Conservation (phyloP, 2,888 invertebrate genomes). For the Polietes domitor region DNA sequence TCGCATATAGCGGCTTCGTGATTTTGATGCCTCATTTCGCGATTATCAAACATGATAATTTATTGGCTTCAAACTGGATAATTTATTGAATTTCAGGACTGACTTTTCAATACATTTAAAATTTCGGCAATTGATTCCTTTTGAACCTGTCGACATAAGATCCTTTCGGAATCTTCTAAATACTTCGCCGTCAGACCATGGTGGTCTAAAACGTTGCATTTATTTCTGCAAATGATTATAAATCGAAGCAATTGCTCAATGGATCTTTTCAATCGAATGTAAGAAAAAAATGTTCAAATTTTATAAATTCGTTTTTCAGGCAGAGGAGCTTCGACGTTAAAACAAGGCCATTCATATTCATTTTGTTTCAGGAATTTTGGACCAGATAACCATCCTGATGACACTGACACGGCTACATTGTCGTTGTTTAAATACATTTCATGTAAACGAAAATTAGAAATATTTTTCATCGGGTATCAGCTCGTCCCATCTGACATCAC, state of each 20-base stretch:
- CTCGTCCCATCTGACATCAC: no score
- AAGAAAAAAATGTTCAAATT: conserved; percentile 23
- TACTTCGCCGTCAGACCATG: background rate
- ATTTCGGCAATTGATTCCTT: background rate
- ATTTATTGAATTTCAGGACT: no score
- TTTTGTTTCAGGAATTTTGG: no score
- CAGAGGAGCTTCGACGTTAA: no score
- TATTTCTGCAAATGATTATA: conserved; percentile 4
- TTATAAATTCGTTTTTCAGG: conserved; percentile 32
- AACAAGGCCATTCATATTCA: no score
- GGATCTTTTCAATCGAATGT: background rate
- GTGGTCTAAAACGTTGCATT: background rate
- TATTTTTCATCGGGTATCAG: no score
- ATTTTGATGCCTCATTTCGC: background rate
- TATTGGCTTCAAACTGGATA: no score
- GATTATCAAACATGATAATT: no score
- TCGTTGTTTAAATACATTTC: no score
- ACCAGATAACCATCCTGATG: no score
- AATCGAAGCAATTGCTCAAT: conserved; percentile 10
- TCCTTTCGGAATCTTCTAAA: background rate
- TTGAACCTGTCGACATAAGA: conserved; percentile 7
- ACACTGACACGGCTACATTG: no score
- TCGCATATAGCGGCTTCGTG: background rate
- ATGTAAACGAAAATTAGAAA: no score
- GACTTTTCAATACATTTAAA: background rate